These are phyloP conservation scores for Valencia hispanica DNA, from an alignment of 2,797 vertebrate species.

Conservation along the genomic window DNA sequence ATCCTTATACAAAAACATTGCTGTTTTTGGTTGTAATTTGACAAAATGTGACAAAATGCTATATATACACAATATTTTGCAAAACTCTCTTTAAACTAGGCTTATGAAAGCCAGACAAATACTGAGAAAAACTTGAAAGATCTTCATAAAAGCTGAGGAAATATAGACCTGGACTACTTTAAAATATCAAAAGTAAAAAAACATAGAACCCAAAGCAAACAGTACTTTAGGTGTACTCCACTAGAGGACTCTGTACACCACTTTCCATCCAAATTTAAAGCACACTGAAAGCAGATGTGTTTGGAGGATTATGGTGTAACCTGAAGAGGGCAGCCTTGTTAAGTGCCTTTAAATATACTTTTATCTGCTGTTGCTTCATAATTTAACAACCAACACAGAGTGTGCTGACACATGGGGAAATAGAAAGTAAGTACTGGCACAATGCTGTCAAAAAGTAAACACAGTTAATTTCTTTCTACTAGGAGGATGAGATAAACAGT, in stretches of 20 bases:
- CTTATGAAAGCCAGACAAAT: not conserved
- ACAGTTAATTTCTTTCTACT: not conserved
- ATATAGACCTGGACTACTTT: not conserved
- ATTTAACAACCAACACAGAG: conserved; percentile 35
- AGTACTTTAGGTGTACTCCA: conserved; percentile 45
- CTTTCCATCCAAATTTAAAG: conserved; percentile 15
- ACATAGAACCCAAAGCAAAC: not conserved
- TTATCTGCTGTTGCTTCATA: conserved; percentile 43
- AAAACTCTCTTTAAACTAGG: not conserved
- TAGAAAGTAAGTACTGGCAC: conserved; percentile 7
- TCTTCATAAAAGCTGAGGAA: not conserved
- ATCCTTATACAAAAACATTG: not conserved
- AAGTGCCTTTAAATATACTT: conserved; percentile 46
- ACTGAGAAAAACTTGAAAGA: not conserved
- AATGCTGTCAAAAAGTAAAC: not conserved
- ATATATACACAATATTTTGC: not conserved
- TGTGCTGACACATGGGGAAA: not conserved
- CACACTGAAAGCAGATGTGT: conserved; percentile 49
- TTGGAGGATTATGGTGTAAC: conserved; percentile 34
- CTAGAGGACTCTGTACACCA: conserved; percentile 72
- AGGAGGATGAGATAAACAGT: conserved; percentile 16
- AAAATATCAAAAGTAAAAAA: no score
- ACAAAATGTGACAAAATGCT: not conserved
- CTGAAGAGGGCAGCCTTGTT: conserved; percentile 69
- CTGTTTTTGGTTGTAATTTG: not conserved